These are phyloP conservation scores for Drosophila sulfurigaster DNA, from an alignment of 1,140 invertebrate species.

Conservation along the genomic window DNA sequence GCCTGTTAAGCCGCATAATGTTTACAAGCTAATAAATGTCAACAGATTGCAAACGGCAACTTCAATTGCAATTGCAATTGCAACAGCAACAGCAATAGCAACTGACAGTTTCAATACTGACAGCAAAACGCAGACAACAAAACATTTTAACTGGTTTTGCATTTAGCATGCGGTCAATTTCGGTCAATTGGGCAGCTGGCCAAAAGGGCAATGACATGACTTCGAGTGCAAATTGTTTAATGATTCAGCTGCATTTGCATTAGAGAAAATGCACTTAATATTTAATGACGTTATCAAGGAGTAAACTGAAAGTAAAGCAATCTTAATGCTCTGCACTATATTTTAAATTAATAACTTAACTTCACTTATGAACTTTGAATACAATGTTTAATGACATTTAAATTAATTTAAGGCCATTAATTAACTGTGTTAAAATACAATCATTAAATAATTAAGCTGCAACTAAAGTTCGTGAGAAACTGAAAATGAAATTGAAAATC, in stretches of 20 bases:
- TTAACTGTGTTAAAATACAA: too few species aligned
- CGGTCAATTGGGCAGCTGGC: conserved; percentile 40
- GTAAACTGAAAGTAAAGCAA: too few species aligned
- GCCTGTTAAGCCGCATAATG: conserved; percentile 40
- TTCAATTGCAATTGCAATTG: conserved; percentile 18
- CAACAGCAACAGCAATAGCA: conserved; percentile 12
- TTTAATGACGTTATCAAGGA: neutral
- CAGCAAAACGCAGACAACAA: conserved; percentile 54
- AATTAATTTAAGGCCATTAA: too few species aligned
- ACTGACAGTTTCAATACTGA: conserved; percentile 54
- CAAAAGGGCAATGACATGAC: conserved; percentile 32
- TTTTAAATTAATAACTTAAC: too few species aligned
- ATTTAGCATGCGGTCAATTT: conserved; percentile 67
- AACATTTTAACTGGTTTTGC: conserved; percentile 56
- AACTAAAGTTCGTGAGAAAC: neutral
- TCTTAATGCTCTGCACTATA: too few species aligned
- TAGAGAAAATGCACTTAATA: conserved; percentile 12
- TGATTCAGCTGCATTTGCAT: conserved; percentile 5
- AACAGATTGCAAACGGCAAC: conserved; percentile 27
- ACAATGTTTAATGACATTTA: too few species aligned
- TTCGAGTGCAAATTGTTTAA: conserved; percentile 17
- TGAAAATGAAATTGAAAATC: neutral
- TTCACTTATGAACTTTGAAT: too few species aligned
- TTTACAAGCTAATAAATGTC: conserved; percentile 72
- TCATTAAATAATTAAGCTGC: too few species aligned